A percentile compares a stretch with the other conserved stretches of the same genome.
These are phyloP conservation scores for Drosophila parvula DNA, from an alignment of 1,140 invertebrate genomes.

Conservation along the genomic window DNA sequence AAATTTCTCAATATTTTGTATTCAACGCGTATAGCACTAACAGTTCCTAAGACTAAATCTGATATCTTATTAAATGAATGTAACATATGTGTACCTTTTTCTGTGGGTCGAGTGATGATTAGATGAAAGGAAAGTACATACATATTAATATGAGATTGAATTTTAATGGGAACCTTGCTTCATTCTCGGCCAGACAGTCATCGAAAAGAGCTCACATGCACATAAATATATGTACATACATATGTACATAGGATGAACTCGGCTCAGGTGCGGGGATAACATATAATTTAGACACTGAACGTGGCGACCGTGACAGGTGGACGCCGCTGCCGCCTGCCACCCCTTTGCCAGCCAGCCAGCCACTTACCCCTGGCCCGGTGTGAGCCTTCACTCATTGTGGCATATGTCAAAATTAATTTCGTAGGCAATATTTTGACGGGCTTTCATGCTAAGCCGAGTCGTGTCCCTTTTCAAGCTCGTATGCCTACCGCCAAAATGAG, in stretches of 20 bases:
- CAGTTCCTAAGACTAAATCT: too few relatives aligned
- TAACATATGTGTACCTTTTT: neutral
- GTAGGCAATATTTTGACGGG: constrained; percentile 74
- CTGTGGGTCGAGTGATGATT: neutral
- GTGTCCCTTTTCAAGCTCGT: neutral
- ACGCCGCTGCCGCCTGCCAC: neutral
- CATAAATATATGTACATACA: neutral
- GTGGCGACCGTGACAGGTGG: constrained; percentile 28
- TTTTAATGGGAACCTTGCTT: neutral
- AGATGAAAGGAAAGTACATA: neutral
- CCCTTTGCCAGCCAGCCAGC: neutral
- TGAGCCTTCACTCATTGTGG: constrained; percentile 67
- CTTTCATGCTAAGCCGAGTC: constrained; percentile 62
- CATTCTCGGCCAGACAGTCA: neutral
- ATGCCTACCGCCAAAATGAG: neutral
- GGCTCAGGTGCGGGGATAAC: constrained; percentile 10
- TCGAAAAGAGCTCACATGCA: neutral
- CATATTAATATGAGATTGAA: too few relatives aligned
- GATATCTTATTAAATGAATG: neutral
- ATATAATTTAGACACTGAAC: constrained; percentile 30
- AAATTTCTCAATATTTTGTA: too few relatives aligned
- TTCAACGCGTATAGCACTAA: too few relatives aligned
- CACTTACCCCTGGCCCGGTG: neutral
- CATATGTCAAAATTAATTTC: constrained; percentile 80
- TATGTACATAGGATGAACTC: neutral